Base-by-base conservation (phyloP, 1,140 invertebrate species). In the Drosophila kohkoa region DNA sequence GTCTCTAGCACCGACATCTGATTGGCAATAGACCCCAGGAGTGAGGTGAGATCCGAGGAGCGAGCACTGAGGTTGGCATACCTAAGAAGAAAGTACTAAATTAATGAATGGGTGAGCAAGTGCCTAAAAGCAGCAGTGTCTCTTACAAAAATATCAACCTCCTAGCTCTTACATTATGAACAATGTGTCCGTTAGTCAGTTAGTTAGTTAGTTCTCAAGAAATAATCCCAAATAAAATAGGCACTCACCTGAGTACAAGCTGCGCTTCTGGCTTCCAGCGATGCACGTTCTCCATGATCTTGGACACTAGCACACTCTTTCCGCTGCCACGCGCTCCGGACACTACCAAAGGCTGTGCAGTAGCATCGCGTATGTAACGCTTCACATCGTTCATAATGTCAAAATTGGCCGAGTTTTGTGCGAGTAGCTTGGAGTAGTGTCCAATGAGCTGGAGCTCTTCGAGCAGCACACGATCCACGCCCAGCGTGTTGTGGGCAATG, bases 241-340 rank as follows among this genome's bases (percentile, higher is more conserved):
- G 0, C 8, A 32, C 59, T 38, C 66, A 92, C 92, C 92, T 91
- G n/a, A 92, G 64, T 35, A 92, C 73, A 0, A 92, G 82, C 35
- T 87, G 85, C 1, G 88, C 93, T 78, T 96, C 95, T 1, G 95
- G 95, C 70, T 95, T 93, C 95, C 96, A 96, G 74, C 92, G 94
- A 82, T 94, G 94, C 90, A 93, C 95, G 74, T 93, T 94, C 72
- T 95, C 94, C 28, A 95, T 95, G 3, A 96, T 94, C 77, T 96
- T 94, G 2, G 96, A 96, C 5, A 97, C 93, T 4, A 97, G 92
- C 4, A 96, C 95, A 2, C 96, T 96, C 92, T 97, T 97, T 1
- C 97, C 97, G 92, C 96, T 96, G 15, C 97, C 97, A 8, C 95
- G 93, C 32, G 95, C 94, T 0, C 97, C 97, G 70, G 96, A 94